Base-by-base conservation (phyloP, 2,113 vertebrate genomes). In the Amphilophus citrinellus region DNA sequence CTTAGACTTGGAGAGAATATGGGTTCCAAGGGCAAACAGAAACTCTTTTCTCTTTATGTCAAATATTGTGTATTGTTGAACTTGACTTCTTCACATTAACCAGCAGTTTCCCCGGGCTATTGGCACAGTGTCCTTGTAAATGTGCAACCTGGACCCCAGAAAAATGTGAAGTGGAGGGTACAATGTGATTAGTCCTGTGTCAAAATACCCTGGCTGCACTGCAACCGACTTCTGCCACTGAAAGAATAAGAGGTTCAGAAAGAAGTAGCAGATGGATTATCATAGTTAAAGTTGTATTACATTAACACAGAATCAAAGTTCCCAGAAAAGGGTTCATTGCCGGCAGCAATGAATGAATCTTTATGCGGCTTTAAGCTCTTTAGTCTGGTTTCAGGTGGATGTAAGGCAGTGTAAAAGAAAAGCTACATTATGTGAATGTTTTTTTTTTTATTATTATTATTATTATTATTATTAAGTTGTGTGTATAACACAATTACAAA, bases 11-110 rank as follows among this genome's bases (percentile, higher is more conserved):
- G 81, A 58, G 58, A 57, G 60, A 75, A 76, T 73, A 63, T 35
- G 66, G 77, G 84, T 88, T 87, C 76, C 78, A 89, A 89, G 86
- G 90, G 78, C 82, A 63, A 56, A 85, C 20, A 30, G 15, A 66
- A 80, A 65, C 73, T 63, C 62, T 59, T 87, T 78, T 82, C 60
- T 83, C 85, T 71, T 76, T 20, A 22, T 79, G 84, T 89, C 83
- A 90, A 58, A 85, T 61, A 61, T 63, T 59, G 22, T 58, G 62
- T 87, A 75, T 77, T 84, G 53, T 53, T 83, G 63, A 90, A 91
- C 84, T 84, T 60, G 78, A 82, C 85, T 83, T 68, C 76, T 85
- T 80, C 83, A 89, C 87, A 88, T 85, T 89, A 88, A 87, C 78
- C 42, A 83, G 83, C 32, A 9, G 76, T 66, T 32, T 86, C 87